Evolutionary conservation across 1,140 invertebrate genomes (phyloP).

Genomic region (Heliconius hermathena): DNA sequence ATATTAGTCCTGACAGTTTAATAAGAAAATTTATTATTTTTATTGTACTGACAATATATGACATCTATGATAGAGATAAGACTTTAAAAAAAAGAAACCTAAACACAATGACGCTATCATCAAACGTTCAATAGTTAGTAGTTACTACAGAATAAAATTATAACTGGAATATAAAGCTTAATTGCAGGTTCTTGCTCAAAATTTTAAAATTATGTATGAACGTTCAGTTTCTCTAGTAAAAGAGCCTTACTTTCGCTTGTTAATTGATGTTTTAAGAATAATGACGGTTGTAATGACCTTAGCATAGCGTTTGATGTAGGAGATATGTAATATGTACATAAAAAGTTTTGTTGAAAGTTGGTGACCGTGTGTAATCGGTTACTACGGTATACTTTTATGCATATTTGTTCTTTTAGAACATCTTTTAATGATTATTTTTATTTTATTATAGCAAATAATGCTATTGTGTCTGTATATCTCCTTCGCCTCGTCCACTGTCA

Average conservation of each 20-base stretch:
- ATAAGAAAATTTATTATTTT: no score
- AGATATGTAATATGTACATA: background rate
- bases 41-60: no score
- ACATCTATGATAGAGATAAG: background rate
- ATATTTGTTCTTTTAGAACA: no score
- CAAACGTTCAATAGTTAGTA: background rate
- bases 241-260: constrained; percentile 29
- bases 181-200: constrained; percentile 24
- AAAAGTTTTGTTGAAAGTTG: background rate
- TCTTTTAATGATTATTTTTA: no score
- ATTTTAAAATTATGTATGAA: constrained; percentile 30
- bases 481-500: no score
- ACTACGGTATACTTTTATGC: no score
- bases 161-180: constrained; percentile 16
- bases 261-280: constrained; percentile 25
- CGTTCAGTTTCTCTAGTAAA: constrained; percentile 26
- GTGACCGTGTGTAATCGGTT: background rate
- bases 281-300: constrained; percentile 9
- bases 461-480: no score
- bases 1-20: no score
- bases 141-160: background rate
- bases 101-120: background rate
- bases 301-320: constrained; percentile 9
- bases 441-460: no score
- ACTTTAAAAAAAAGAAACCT: background rate